A percentile compares a stretch with the other conserved stretches of the same genome.
Conservation (phyloP, 2,797 vertebrate species). For the Melanotaenia trifasciata region DNA sequence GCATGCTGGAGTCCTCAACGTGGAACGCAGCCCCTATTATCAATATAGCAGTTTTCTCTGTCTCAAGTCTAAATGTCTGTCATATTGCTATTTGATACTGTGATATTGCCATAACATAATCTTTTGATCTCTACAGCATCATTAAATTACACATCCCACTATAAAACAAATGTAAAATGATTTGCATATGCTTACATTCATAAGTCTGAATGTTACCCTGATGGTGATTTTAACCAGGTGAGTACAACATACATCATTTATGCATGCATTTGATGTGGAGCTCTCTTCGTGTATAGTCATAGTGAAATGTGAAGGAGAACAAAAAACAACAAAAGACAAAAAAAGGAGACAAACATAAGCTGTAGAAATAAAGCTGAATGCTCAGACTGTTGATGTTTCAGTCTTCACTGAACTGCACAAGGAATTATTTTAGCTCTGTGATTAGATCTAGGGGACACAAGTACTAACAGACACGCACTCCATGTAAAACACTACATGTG, state of each 20-base stretch:
- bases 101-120: too few species aligned
- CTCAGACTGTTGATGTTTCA: neutral
- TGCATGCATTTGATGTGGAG: too few species aligned
- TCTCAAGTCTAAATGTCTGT: neutral
- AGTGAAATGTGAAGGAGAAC: too few species aligned
- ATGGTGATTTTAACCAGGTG: neutral
- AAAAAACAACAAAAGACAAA: too few species aligned
- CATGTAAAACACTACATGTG: slow-evolving; percentile 25
- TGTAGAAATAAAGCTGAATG: neutral
- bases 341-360: neutral
- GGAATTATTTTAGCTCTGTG: slow-evolving; percentile 17
- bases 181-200: neutral
- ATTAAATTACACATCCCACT: too few species aligned
- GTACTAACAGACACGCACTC: slow-evolving; percentile 22
- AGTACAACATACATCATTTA: too few species aligned
- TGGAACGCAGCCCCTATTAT: too few species aligned
- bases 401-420: slow-evolving; percentile 17
- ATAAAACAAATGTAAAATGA: too few species aligned
- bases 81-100: neutral
- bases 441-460: slow-evolving; percentile 22
- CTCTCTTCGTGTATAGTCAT: too few species aligned
- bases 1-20: neutral
- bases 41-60: neutral
- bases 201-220: neutral
- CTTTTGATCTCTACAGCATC: too few species aligned